These are phyloP conservation scores for Typhlichthys eigenmanni DNA, from an alignment of 2,797 vertebrate species.

Conservation along the genomic window DNA sequence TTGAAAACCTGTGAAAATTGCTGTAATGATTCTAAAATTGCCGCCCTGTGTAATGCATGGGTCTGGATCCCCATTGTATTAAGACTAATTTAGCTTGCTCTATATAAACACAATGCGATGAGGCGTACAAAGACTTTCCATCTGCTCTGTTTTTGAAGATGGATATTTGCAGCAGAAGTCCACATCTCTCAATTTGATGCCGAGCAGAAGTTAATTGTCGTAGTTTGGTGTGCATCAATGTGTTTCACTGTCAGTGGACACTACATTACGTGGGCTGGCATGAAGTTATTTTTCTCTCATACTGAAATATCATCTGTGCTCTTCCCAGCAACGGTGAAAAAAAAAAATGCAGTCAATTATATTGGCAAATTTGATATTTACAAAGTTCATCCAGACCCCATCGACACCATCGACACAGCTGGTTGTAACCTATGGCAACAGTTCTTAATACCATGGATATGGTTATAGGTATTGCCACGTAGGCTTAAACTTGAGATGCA, in stretches of 20 bases:
- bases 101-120: conserved; percentile 22
- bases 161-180: conserved; percentile 7
- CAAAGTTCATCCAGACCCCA: conserved; percentile 48
- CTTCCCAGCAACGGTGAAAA: background rate
- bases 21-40: conserved; percentile 56
- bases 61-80: conserved; percentile 24
- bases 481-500: background rate
- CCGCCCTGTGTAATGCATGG: conserved; percentile 18
- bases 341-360: conserved; percentile 32
- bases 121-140: background rate
- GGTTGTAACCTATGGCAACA: conserved; percentile 14
- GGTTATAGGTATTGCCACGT: conserved; percentile 1
- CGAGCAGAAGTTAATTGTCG: conserved; percentile 36
- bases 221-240: conserved; percentile 25
- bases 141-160: conserved; percentile 13
- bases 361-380: conserved; percentile 57
- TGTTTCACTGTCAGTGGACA: conserved; percentile 16
- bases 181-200: conserved; percentile 40
- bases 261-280: background rate
- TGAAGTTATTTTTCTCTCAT: background rate
- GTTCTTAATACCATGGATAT: conserved; percentile 9
- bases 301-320: conserved; percentile 7
- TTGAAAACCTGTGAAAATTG: conserved; percentile 50
- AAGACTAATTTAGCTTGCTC: conserved; percentile 22
- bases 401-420: conserved; percentile 29